Evolutionary conservation across 2,888 invertebrate genomes (phyloP), one percentile per base, ranked within the genome.

Genomic region (Diarsia mendica): DNA sequence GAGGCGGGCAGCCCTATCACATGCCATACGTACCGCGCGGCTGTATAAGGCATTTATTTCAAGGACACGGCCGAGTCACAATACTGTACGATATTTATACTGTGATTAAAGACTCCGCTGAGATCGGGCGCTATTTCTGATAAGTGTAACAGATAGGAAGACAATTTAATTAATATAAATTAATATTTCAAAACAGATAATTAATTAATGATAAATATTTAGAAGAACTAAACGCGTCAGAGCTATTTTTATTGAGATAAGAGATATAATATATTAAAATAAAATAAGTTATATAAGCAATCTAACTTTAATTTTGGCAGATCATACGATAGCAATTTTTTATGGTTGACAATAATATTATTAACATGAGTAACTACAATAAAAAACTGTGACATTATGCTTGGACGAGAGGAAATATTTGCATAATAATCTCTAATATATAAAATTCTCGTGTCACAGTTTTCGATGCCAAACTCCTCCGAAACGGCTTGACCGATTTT

Each of bases 321-420:
- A 80, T 80, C 81, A 33, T 69, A 55, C 60, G 68, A 68, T 55
- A 68, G 13, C 13, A n/a, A 10, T 75, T 67, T 60, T 46, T 79
- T 60, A 28, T 51, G 5, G 11, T 9, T 33, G 18, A 15, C 20
- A 28, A 20, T 46, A 73, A 15, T 48, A 55, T 44, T 23, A 72
- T 69, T 70, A 48, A 23, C 11, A n/a, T n/a, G n/a, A n/a, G 15
- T 55, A n/a, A 18, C 18, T 55, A 67, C 20, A 61, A 3, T 33
- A 20, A 39, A 67, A 13, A 33, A n/a, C 18, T 55, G 53, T n/a
- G 75, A 58, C 15, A 46, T 51, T 65, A 51, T 15, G 4, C 39
- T 33, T 1, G 2, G 0, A n/a, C 8, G 10, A n/a, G 9, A 15
- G 9, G 18, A 23, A 51, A 66, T 65, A 75, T 75, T 65, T 65